These are phyloP conservation scores for Neodon shergylaensis DNA, from an alignment of 2,113 vertebrate species.

Conservation along the genomic window DNA sequence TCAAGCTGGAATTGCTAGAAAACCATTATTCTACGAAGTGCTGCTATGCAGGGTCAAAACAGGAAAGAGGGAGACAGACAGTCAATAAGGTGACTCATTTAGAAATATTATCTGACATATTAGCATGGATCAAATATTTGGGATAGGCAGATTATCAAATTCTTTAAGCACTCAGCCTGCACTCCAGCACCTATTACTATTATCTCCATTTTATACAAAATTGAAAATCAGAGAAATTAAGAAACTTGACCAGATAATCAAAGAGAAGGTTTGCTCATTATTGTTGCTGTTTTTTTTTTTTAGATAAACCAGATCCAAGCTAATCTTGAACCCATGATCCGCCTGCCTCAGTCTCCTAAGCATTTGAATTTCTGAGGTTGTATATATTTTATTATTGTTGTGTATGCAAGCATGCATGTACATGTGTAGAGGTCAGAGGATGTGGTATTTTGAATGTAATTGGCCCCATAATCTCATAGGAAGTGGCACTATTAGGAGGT, in stretches of 20 bases:
- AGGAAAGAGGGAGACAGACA: neutral
- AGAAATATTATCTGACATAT: constrained; percentile 10
- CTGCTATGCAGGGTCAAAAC: neutral
- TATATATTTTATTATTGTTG: neutral
- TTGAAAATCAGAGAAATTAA: constrained; percentile 33
- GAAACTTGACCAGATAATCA: constrained; percentile 28
- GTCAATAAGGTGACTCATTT: neutral
- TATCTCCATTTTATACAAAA: constrained; percentile 26
- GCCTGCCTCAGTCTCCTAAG: neutral
- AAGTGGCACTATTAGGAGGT: neutral
- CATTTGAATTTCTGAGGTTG: neutral
- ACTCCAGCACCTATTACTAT: neutral
- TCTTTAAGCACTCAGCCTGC: neutral
- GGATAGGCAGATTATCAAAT: neutral
- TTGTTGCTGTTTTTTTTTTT: neutral
- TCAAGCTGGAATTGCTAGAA: neutral
- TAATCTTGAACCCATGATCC: neutral
- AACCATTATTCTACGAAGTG: neutral
- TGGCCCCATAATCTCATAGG: neutral
- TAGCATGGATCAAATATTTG: neutral
- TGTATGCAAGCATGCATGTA: neutral
- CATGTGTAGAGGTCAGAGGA: neutral
- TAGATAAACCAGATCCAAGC: neutral
- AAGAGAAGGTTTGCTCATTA: neutral
- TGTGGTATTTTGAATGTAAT: neutral